A percentile compares a stretch with the other conserved stretches of the same genome.
These are phyloP conservation scores for Ophonus ardosiacus DNA, from an alignment of 2,888 invertebrate genomes.

Conservation along the genomic window DNA sequence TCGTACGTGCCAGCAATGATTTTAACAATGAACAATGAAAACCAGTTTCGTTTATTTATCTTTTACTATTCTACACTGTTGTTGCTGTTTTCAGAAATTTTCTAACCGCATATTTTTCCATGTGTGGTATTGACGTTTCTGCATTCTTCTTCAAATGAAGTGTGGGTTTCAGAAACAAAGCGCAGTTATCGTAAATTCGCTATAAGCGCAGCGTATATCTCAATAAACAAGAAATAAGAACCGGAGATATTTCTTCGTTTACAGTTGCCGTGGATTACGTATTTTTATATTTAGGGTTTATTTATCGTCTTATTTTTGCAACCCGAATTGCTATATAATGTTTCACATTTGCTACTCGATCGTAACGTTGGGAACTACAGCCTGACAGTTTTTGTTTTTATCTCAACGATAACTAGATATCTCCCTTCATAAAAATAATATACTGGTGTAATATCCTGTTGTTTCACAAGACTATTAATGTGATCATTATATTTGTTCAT, in stretches of 20 bases:
- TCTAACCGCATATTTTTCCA: too few species aligned
- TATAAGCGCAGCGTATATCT: neutral
- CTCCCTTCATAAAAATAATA: slow-evolving; percentile 14
- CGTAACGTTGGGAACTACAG: neutral
- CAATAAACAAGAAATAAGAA: slow-evolving; percentile 9
- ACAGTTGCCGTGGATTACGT: neutral
- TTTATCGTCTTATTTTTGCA: neutral
- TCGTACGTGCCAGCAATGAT: neutral
- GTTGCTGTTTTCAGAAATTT: neutral
- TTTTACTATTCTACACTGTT: neutral
- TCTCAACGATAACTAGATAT: neutral
- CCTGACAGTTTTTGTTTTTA: neutral
- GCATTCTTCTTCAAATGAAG: neutral
- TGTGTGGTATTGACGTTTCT: neutral
- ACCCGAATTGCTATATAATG: neutral
- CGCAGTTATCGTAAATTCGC: neutral
- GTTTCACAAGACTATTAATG: neutral
- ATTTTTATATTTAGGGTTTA: neutral
- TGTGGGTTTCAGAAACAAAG: neutral
- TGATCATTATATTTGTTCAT: slow-evolving; percentile 29
- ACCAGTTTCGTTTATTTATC: neutral
- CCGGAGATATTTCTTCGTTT: neutral
- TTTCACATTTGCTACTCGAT: neutral
- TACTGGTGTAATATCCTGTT: neutral
- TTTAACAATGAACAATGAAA: too few species aligned